Evolutionary conservation across 2,888 invertebrate species (phyloP).

Genomic region (Pinctada fucata): DNA sequence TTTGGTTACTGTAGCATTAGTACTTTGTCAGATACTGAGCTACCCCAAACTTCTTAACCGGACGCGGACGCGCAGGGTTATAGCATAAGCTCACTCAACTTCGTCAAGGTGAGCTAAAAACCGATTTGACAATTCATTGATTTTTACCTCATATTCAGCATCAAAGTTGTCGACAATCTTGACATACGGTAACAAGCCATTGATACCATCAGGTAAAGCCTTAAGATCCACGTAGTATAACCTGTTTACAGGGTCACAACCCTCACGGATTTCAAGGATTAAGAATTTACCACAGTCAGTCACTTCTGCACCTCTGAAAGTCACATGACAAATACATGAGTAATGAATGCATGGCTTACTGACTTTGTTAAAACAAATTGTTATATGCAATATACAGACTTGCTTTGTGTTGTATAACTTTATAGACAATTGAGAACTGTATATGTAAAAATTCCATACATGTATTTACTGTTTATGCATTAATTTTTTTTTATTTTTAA

Average conservation of each 20-base stretch:
- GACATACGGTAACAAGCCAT: slow-evolving; percentile 83
- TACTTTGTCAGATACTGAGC: too few relatives aligned
- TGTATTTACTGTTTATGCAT: too few relatives aligned
- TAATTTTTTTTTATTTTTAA: too few relatives aligned
- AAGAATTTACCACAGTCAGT: slow-evolving; percentile 94
- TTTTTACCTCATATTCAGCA: slow-evolving; percentile 89
- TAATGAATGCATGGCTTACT: too few relatives aligned
- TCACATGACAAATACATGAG: slow-evolving; percentile 17
- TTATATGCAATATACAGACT: neutral
- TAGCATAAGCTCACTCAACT: too few relatives aligned
- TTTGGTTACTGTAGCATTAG: too few relatives aligned
- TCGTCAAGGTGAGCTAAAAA: too few relatives aligned
- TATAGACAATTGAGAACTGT: too few relatives aligned
- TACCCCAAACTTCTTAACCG: too few relatives aligned
- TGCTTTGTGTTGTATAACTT: neutral
- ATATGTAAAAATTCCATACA: too few relatives aligned
- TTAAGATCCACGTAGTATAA: slow-evolving; percentile 89
- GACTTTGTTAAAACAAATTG: too few relatives aligned
- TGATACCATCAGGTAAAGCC: slow-evolving; percentile 70
- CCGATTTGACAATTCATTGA: neutral
- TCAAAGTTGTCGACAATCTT: slow-evolving; percentile 93
- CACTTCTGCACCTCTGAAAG: slow-evolving; percentile 87
- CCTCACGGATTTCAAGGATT: slow-evolving; percentile 88
- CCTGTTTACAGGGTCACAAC: slow-evolving; percentile 92
- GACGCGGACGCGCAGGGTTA: too few relatives aligned